A percentile compares a stretch with the other conserved stretches of the same genome.
Conservation (phyloP, 2,888 invertebrate genomes). For the Anorthoa munda region DNA sequence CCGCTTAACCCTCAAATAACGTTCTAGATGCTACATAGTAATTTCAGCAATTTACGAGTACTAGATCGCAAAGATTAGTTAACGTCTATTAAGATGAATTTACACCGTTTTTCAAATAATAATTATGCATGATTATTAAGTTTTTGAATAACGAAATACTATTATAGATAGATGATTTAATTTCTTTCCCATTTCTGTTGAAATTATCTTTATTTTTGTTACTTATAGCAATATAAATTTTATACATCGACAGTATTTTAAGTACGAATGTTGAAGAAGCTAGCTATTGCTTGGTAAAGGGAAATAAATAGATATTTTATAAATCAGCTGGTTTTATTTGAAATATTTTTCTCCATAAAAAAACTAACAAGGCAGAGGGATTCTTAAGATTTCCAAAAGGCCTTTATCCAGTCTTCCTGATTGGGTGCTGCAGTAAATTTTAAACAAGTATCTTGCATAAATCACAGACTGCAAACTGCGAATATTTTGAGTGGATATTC, state of each 20-base stretch:
- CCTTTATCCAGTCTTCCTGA: not conserved
- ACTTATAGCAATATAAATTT: slow-evolving; percentile 22
- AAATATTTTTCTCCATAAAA: slow-evolving; percentile 2
- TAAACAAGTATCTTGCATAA: not conserved
- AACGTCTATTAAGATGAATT: not conserved
- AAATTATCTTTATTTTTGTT: slow-evolving; percentile 24
- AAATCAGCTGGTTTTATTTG: slow-evolving; percentile 31
- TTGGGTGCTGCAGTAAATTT: not conserved
- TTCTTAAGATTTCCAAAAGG: not conserved
- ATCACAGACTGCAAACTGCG: not conserved
- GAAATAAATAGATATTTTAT: slow-evolving; percentile 52
- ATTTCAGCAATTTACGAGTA: not conserved
- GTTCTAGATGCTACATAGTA: not conserved
- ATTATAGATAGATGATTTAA: not conserved
- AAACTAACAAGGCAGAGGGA: not conserved
- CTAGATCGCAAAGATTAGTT: not conserved
- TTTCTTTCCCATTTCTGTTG: slow-evolving; percentile 1
- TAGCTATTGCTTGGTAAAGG: slow-evolving; percentile 56
- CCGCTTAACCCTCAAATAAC: not conserved
- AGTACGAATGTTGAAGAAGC: slow-evolving; percentile 14
- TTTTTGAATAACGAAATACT: not conserved
- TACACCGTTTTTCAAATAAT: not conserved
- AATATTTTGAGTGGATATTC: slow-evolving; percentile 19
- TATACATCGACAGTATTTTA: slow-evolving; percentile 28
- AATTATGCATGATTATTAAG: not conserved